Evolutionary conservation across 1,140 invertebrate species (phyloP).

Genomic region (Achroia grisella): DNA sequence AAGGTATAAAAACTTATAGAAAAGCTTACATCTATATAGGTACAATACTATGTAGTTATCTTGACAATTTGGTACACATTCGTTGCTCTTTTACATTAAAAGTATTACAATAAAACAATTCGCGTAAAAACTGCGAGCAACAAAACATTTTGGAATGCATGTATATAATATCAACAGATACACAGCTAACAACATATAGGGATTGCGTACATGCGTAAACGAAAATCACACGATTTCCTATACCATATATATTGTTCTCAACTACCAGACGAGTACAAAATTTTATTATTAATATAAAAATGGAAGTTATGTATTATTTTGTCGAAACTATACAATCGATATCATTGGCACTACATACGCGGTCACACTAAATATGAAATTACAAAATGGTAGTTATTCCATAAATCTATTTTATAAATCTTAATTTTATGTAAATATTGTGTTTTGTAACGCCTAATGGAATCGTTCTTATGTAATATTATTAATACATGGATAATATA

Average conservation of each 20-base stretch:
- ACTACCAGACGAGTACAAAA: conserved; percentile 25
- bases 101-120: conserved; percentile 36
- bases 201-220: conserved; percentile 12
- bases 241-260: conserved; percentile 4
- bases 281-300: conserved; percentile 24
- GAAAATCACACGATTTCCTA: conserved; percentile 22
- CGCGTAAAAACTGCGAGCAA: conserved; percentile 39
- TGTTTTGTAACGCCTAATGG: conserved; percentile 3
- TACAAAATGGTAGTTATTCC: conserved; percentile 40
- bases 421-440: not conserved
- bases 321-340: conserved; percentile 34
- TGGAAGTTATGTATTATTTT: conserved; percentile 36
- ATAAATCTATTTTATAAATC: conserved; percentile 1
- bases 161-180: conserved; percentile 8
- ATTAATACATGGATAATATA: conserved; percentile 1
- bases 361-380: conserved; percentile 53
- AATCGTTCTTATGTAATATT: conserved; percentile 1
- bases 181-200: not conserved
- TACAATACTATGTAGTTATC: conserved; percentile 51
- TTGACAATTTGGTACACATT: conserved; percentile 69
- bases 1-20: conserved; percentile 33
- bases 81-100: conserved; percentile 64
- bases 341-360: conserved; percentile 61
- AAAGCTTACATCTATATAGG: conserved; percentile 58
- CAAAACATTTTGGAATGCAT: conserved; percentile 63